Evolutionary conservation across 2,113 vertebrate species (phyloP).

Genomic region (Panthera leo): DNA sequence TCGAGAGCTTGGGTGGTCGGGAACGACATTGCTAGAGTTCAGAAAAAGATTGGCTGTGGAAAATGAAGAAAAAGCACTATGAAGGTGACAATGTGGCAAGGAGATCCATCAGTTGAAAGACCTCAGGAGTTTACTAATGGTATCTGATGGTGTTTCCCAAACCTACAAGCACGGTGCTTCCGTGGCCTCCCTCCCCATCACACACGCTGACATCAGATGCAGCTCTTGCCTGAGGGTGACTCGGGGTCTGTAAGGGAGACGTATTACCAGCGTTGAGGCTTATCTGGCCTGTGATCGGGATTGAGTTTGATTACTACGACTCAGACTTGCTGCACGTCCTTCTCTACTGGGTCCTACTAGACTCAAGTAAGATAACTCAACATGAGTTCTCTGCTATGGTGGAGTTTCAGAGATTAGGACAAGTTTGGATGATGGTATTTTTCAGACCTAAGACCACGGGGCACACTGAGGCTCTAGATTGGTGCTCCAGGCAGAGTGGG

Average conservation of each 20-base stretch:
- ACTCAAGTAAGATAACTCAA: not conserved
- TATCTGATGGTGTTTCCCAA: not conserved
- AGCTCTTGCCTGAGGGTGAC: not conserved
- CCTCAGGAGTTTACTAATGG: not conserved
- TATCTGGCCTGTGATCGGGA: not conserved
- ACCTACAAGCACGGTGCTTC: not conserved
- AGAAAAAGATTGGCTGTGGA: slow-evolving; percentile 2
- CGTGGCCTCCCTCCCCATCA: not conserved
- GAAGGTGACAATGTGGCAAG: not conserved
- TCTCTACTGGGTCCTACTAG: not conserved
- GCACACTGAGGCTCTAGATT: not conserved
- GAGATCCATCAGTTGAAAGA: not conserved
- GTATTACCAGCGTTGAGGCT: not conserved
- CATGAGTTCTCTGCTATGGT: not conserved
- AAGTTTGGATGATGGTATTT: not conserved
- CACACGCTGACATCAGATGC: not conserved
- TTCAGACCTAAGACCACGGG: not conserved
- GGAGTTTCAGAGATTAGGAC: not conserved
- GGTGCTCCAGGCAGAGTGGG: not conserved
- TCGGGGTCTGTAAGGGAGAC: not conserved
- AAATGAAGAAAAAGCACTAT: slow-evolving; percentile 5
- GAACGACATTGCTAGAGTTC: not conserved
- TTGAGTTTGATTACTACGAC: not conserved
- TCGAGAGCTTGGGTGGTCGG: not conserved
- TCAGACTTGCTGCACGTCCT: not conserved